Evolutionary conservation across 2,797 vertebrate genomes (phyloP).

Genomic region (Poecile montanus): DNA sequence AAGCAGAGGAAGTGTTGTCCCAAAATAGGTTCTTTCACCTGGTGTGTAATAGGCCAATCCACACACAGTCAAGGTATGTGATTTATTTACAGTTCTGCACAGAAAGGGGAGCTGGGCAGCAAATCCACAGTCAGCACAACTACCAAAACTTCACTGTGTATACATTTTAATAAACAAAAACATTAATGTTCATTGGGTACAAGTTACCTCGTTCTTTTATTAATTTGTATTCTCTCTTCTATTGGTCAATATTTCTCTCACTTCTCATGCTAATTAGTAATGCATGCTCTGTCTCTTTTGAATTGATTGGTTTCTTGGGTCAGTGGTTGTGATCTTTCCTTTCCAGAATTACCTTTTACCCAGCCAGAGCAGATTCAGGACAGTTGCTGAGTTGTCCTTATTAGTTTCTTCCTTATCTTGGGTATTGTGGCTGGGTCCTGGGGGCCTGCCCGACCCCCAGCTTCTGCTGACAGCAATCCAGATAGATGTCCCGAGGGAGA

Average conservation of each 20-base stretch:
- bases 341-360: background rate
- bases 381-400: background rate
- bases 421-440: no score
- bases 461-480: no score
- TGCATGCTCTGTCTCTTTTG: background rate
- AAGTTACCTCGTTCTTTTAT: background rate
- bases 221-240: background rate
- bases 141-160: background rate
- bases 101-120: background rate
- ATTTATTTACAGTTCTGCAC: background rate
- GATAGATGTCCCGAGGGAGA: no score
- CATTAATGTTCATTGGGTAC: background rate
- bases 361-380: background rate
- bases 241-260: background rate
- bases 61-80: fast-evolving
- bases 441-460: no score
- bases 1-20: background rate
- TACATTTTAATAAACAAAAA: background rate
- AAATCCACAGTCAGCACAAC: no score
- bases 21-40: background rate
- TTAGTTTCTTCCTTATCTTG: background rate
- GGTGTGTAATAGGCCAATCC: background rate
- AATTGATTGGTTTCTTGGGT: background rate
- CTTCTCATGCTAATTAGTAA: background rate
- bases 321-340: background rate